phyloP scores from a whole-genome alignment of 2,113 vertebrate genomes.

The Irena cyanogastra region DNA sequence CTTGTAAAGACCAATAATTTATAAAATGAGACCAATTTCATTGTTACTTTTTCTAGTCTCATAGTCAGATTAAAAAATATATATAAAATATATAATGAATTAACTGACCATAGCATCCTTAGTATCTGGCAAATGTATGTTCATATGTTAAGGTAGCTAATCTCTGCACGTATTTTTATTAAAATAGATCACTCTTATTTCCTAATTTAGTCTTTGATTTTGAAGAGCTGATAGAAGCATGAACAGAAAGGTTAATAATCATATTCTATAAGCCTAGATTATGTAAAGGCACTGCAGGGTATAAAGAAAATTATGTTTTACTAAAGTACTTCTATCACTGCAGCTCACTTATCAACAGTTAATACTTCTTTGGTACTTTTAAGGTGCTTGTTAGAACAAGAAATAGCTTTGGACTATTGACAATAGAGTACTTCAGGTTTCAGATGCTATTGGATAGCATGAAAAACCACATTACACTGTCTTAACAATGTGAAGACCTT shows the following conservation, averaged over 20 bases:
- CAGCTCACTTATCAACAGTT: constrained; percentile 16
- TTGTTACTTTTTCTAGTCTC: constrained; percentile 61
- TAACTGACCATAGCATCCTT: not conserved
- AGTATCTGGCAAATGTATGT: constrained; percentile 9
- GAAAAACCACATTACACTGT: not conserved
- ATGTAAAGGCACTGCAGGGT: not conserved
- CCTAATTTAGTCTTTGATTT: constrained; percentile 19
- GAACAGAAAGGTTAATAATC: constrained; percentile 22
- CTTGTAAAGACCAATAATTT: constrained; percentile 89
- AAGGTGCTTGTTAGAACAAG: constrained; percentile 49
- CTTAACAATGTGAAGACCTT: not conserved
- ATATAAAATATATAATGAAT: constrained; percentile 63
- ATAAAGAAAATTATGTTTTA: not conserved
- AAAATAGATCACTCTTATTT: constrained; percentile 11
- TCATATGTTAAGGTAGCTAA: constrained; percentile 19
- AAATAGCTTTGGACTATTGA: not conserved
- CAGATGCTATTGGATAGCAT: not conserved
- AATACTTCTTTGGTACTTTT: constrained; percentile 59
- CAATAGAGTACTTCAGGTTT: not conserved
- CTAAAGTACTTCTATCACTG: constrained; percentile 10
- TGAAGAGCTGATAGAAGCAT: not conserved
- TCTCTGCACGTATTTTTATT: not conserved
- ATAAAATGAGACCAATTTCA: constrained; percentile 71
- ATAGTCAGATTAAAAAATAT: constrained; percentile 69
- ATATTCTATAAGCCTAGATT: constrained; percentile 32